These are phyloP conservation scores for Pelodiscus sinensis DNA, from an alignment of 2,113 vertebrate species.

Conservation along the genomic window DNA sequence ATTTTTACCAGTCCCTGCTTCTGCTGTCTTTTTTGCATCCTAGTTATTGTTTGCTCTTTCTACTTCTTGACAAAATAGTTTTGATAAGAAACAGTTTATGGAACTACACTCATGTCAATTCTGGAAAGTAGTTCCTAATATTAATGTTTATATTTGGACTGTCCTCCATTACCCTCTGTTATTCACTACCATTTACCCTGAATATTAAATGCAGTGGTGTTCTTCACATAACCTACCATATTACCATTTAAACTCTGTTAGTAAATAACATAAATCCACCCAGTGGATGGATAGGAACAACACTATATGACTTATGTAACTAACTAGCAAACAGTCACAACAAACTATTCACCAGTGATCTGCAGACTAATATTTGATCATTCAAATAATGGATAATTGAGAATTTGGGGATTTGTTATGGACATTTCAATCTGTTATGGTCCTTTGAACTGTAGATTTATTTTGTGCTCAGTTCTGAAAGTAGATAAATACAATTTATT, in stretches of 20 bases:
- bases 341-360: background rate
- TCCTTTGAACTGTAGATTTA: background rate
- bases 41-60: background rate
- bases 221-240: background rate
- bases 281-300: background rate
- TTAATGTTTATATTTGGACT: background rate
- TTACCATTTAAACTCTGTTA: background rate
- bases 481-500: background rate
- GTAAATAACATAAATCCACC: background rate
- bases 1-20: background rate
- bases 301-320: background rate
- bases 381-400: background rate
- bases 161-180: background rate
- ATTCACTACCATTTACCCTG: background rate
- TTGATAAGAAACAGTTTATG: background rate
- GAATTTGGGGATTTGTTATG: background rate
- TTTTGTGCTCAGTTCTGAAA: background rate
- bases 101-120: background rate
- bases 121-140: background rate
- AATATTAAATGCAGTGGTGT: background rate
- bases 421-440: background rate
- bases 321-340: background rate
- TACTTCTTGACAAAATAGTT: background rate
- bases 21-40: accelerated
- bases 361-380: background rate